A percentile compares a stretch with the other conserved stretches of the same genome.
These are phyloP conservation scores for Dasypogon diadema DNA, from an alignment of 2,888 invertebrate genomes.

Conservation along the genomic window DNA sequence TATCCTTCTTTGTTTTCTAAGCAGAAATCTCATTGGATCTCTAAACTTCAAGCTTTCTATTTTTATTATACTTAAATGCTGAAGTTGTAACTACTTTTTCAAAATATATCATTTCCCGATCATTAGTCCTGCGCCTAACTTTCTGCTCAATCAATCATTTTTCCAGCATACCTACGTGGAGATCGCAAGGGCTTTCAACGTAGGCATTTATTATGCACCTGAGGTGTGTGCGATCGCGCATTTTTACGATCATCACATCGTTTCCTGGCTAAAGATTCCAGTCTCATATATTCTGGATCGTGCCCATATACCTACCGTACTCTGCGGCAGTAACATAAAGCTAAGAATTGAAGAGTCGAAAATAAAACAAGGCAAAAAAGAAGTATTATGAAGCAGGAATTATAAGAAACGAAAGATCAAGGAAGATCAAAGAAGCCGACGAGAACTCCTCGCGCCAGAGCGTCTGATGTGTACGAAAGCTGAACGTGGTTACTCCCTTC, in stretches of 20 bases:
- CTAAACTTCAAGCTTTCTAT: too few species aligned
- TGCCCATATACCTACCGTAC: not conserved
- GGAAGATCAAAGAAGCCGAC: conserved; percentile 54
- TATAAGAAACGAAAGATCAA: conserved; percentile 54
- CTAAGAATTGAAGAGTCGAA: conserved; percentile 45
- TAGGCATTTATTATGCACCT: conserved; percentile 16
- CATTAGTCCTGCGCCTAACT: conserved; percentile 23
- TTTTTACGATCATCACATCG: conserved; percentile 41
- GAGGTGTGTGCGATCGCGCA: conserved; percentile 4
- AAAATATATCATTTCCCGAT: too few species aligned
- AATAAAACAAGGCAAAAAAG: conserved; percentile 38
- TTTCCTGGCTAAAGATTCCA: not conserved
- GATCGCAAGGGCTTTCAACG: conserved; percentile 24
- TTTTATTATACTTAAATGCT: too few species aligned
- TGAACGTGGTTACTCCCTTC: conserved; percentile 19
- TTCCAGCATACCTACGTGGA: not conserved
- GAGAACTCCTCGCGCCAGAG: conserved; percentile 53
- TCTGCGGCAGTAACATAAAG: not conserved
- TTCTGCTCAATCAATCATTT: conserved; percentile 12
- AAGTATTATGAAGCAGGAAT: conserved; percentile 44
- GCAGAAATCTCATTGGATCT: too few species aligned
- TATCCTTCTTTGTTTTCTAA: too few species aligned
- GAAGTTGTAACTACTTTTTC: too few species aligned
- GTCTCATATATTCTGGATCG: not conserved
- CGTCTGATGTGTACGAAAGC: conserved; percentile 49